phyloP scores from a whole-genome alignment of 1,140 invertebrate species.

The Psix sp. region DNA sequence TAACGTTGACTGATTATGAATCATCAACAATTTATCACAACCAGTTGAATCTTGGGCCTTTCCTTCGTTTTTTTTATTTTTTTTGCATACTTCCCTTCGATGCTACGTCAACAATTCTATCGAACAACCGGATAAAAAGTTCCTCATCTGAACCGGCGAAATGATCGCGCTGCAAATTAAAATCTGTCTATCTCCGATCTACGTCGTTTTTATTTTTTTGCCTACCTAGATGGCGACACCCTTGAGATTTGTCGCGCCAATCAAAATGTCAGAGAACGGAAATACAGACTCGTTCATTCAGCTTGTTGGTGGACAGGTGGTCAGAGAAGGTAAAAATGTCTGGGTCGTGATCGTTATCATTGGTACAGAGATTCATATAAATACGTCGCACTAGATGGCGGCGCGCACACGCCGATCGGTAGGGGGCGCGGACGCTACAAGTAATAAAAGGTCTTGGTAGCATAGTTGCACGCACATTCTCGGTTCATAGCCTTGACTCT shows the following conservation, averaged over 20 bases:
- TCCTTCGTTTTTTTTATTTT: no score
- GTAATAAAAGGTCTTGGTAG: slow-evolving; percentile 72
- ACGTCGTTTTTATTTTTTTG: no score
- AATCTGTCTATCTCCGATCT: no score
- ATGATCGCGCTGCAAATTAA: no score
- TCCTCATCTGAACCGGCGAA: no score
- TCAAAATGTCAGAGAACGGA: slow-evolving; percentile 58
- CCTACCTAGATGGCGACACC: slow-evolving; percentile 17
- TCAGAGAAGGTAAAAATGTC: slow-evolving; percentile 57
- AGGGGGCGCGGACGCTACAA: slow-evolving; percentile 59
- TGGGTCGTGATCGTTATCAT: slow-evolving; percentile 69
- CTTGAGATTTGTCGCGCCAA: slow-evolving; percentile 42
- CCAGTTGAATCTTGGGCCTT: no score
- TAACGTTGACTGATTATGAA: no score
- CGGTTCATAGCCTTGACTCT: slow-evolving; percentile 74
- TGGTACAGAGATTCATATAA: slow-evolving; percentile 53
- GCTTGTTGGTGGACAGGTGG: slow-evolving; percentile 66
- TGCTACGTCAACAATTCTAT: no score
- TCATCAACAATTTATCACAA: no score
- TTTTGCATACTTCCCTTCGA: no score
- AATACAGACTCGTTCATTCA: slow-evolving; percentile 66
- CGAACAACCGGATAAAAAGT: no score
- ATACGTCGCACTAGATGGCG: slow-evolving; percentile 45
- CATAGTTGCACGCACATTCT: slow-evolving; percentile 76
- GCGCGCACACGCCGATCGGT: slow-evolving; percentile 44